Percentiles rank a stretch among this genome's conserved stretches.
These are phyloP conservation scores for Halcyon badia DNA, from an alignment of 2,797 vertebrate species.

Conservation along the genomic window DNA sequence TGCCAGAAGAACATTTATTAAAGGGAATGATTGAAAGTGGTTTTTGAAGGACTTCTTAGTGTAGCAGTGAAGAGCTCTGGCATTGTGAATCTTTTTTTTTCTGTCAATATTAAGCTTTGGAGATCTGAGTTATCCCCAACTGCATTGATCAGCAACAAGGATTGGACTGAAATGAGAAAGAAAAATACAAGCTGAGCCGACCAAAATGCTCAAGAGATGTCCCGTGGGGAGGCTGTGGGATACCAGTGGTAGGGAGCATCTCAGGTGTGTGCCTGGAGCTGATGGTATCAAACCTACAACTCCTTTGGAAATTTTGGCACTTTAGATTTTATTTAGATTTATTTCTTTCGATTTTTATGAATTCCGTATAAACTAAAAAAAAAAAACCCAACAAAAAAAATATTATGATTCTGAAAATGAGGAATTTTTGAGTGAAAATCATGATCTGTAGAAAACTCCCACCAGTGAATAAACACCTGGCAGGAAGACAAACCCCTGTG, in stretches of 20 bases:
- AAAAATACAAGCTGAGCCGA: not conserved
- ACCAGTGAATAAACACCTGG: not conserved
- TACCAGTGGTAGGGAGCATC: not conserved
- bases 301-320: fast-evolving
- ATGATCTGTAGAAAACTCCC: not conserved
- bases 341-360: not conserved
- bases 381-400: not conserved
- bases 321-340: too few relatives aligned
- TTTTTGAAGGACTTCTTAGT: not conserved
- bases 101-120: not conserved
- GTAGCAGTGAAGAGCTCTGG: not conserved
- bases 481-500: fast-evolving
- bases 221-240: not conserved
- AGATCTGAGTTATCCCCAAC: not conserved
- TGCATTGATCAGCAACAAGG: not conserved
- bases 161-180: not conserved
- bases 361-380: fast-evolving
- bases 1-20: not conserved
- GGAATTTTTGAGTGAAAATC: not conserved
- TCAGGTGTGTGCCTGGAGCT: not conserved
- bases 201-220: not conserved
- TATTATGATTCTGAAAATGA: not conserved
- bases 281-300: fast-evolving
- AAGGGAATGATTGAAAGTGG: not conserved
- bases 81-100: too few relatives aligned